Base-by-base conservation (phyloP, 2,888 invertebrate genomes). In the Anagyrus pseudococci region DNA sequence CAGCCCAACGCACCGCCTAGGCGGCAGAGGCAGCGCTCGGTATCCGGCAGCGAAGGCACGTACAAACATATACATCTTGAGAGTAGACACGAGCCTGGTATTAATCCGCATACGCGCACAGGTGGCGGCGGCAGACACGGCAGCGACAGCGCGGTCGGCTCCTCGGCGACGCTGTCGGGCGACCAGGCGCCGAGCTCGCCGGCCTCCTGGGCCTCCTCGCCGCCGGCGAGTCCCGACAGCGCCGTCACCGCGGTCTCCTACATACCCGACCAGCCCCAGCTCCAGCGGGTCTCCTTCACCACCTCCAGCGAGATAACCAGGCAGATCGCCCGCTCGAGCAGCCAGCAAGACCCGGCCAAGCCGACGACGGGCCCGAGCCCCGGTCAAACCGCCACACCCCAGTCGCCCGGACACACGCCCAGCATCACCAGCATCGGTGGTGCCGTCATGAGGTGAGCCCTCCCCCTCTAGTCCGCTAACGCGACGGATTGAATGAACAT, bases 341-440 rank as follows among this genome's bases (percentile, higher is more conserved):
- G 72, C 67, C 67, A 59, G 54, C 73, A 73, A 68, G 78, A 74
- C 66, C 71, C 74, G 23, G 71, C 71, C 15, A 73, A 73, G 69
- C 69, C 71, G n/a, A n/a, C n/a, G n/a, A n/a, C n/a, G n/a, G n/a
- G n/a, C n/a, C n/a, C n/a, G n/a, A n/a, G n/a, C n/a, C n/a, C n/a
- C n/a, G n/a, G n/a, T n/a, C n/a, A n/a, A n/a, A n/a, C n/a, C 0
- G 71, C 73, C 29, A 68, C 76, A 2, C 71, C 8, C 13, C 29
- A 29, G 29, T 29, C 29, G 2, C 74, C 77, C 0, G 65, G 72
- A 50, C 76, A 77, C 62, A 77, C 85, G 22, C 83, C 87, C 0
- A 86, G 86, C 73, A 88, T 88, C 71, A 85, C 87, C 0, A 88
- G 84, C 70, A 88, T 88, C 68, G 88, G 88, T 4, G 87, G 87